A percentile compares a stretch with the other conserved stretches of the same genome.
These are phyloP conservation scores for Dromococcyx pavoninus DNA, from an alignment of 2,797 vertebrate species.

Conservation along the genomic window DNA sequence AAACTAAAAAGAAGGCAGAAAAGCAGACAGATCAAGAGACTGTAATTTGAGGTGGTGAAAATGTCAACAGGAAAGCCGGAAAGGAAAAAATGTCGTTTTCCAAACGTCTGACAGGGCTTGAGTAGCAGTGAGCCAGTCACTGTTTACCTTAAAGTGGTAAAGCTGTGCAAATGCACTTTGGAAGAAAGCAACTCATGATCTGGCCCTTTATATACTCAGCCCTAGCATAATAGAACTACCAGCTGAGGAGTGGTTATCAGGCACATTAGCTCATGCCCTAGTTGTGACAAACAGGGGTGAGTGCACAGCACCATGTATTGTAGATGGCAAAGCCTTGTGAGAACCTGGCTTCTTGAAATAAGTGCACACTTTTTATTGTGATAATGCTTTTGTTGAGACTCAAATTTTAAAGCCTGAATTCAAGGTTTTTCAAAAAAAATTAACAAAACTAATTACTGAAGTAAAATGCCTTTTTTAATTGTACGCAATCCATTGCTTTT, in stretches of 20 bases:
- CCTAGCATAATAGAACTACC: neutral
- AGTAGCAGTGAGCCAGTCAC: neutral
- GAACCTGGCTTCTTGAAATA: neutral
- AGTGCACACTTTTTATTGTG: fast-evolving
- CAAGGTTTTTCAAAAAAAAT: neutral
- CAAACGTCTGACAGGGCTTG: neutral
- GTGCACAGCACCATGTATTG: neutral
- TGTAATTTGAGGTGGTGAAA: neutral
- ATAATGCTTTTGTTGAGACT: neutral
- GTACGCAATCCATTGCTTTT: neutral
- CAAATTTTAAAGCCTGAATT: neutral
- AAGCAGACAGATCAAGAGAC: neutral
- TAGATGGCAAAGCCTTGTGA: neutral
- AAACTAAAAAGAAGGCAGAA: neutral
- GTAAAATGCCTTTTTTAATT: neutral
- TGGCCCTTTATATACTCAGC: neutral
- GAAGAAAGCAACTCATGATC: neutral
- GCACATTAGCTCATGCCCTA: constrained; percentile 60
- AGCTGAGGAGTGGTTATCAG: constrained; percentile 6
- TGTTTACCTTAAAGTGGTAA: neutral
- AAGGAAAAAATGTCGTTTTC: neutral
- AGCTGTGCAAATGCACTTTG: neutral
- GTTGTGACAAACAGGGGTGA: constrained; percentile 25
- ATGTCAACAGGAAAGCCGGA: neutral
- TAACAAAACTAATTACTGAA: neutral